phyloP scores from a whole-genome alignment of 2,113 vertebrate genomes.

The Bos indicus region DNA sequence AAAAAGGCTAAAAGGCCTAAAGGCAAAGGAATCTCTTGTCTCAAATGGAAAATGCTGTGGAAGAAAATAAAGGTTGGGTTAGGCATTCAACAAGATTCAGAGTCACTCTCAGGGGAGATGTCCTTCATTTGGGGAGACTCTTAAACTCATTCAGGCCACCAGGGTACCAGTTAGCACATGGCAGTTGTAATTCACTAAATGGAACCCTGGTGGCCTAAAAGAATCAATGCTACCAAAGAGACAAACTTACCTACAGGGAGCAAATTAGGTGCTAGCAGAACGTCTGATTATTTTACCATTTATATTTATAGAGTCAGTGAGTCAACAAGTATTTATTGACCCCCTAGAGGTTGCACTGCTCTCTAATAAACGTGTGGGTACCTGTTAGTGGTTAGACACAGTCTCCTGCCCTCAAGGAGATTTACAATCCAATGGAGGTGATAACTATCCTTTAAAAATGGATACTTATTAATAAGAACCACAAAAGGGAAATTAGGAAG shows the following conservation, averaged over 20 bases:
- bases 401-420: slow-evolving; percentile 62
- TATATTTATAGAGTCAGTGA: slow-evolving; percentile 72
- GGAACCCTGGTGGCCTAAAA: slow-evolving; percentile 56
- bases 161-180: slow-evolving; percentile 58
- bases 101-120: slow-evolving; percentile 33
- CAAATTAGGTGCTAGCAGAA: slow-evolving; percentile 65
- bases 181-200: slow-evolving; percentile 64
- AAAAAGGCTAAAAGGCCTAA: slow-evolving; percentile 37
- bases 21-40: slow-evolving; percentile 44
- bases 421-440: slow-evolving; percentile 52
- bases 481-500: slow-evolving; percentile 40
- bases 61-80: slow-evolving; percentile 44
- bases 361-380: slow-evolving; percentile 50
- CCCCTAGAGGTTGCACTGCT: slow-evolving; percentile 1
- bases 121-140: slow-evolving; percentile 53
- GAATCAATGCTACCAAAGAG: slow-evolving; percentile 65
- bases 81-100: slow-evolving; percentile 42
- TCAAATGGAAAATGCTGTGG: slow-evolving; percentile 16
- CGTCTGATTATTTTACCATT: slow-evolving; percentile 72
- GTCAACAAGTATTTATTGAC: slow-evolving; percentile 71
- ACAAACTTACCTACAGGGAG: slow-evolving; percentile 67
- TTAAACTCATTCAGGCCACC: slow-evolving; percentile 56
- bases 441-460: slow-evolving; percentile 55
- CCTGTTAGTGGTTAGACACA: slow-evolving; percentile 54
- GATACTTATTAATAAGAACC: slow-evolving; percentile 50